These are phyloP conservation scores for Microplitis demolitor DNA, from an alignment of 1,140 invertebrate species.

Conservation along the genomic window DNA sequence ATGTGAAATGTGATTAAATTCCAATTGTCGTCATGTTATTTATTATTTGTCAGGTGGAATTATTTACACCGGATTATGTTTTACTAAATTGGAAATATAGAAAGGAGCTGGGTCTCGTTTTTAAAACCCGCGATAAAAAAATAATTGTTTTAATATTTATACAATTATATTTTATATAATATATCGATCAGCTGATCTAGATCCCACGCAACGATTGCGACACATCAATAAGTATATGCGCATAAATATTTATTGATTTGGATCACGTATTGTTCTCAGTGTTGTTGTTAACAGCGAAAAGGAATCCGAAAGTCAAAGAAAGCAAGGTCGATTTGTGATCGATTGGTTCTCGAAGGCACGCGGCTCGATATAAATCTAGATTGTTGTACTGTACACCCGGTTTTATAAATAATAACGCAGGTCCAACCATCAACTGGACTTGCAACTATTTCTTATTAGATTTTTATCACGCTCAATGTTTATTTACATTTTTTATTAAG, in stretches of 20 bases:
- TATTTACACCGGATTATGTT: no score
- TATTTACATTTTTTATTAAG: no score
- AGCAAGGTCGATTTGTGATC: constrained; percentile 27
- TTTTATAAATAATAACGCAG: neutral
- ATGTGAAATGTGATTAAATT: no score
- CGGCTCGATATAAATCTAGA: constrained; percentile 12
- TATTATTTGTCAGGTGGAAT: no score
- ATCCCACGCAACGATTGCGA: constrained; percentile 26
- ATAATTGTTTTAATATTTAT: neutral
- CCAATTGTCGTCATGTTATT: no score
- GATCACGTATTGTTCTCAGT: no score
- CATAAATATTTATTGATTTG: neutral
- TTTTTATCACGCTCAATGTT: neutral
- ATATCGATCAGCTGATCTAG: constrained; percentile 21
- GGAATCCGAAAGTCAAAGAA: constrained; percentile 24
- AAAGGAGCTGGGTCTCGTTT: no score
- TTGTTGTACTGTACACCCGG: neutral
- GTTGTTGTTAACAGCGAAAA: neutral
- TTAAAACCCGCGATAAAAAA: neutral
- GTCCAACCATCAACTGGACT: no score
- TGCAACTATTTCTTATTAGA: no score
- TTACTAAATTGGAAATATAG: no score
- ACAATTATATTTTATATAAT: neutral
- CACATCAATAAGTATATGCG: neutral
- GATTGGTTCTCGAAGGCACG: constrained; percentile 20